Base-by-base conservation (phyloP, 2,797 vertebrate species). In the Leuciscus waleckii region DNA sequence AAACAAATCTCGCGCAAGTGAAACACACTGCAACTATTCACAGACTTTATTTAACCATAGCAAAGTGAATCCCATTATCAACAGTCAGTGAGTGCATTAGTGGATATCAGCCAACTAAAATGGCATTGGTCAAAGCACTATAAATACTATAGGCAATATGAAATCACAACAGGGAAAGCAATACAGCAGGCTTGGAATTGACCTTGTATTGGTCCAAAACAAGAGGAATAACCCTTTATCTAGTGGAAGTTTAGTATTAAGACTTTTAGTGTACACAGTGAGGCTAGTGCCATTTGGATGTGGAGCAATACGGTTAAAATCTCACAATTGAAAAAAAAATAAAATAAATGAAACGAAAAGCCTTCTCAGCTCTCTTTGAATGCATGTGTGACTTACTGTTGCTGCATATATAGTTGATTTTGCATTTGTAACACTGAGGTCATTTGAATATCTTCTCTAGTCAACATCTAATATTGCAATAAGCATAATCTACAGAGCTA, bases 41-140 rank as follows among this genome's bases (percentile, higher is more conserved):
- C 26, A 7, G 32, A 87, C 69, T 83, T 87, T 83, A 87, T 87
- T 87, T 87, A 46, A 80, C 58, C 69, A 79, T 75, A 41, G 74
- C 63, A 81, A 78, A 65, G 54, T 87, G 39, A 84, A 63, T 23
- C 39, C 82, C 54, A 79, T 79, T 78, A 14, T 54, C 63, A 84
- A 71, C 77, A 83, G 77, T 84, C 75, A 80, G 61, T 65, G 13
- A 83, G 81, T 87, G 82, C 68, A 80, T 79, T 29, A n/a, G 76
- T 71, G 83, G 68, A 79, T 26, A 37, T 79, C 76, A 79, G 67
- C 75, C 67, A 71, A 69, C 63, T 58, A 80, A 79, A 76, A 68
- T 58, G 13, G 35, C 49, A 79, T 84, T 37, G 82, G 26, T 84
- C 58, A 43, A 68, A 84, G 65, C 81, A 87, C 69, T 74, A 79